Evolutionary conservation across 2,888 invertebrate species (phyloP).

Genomic region (Andrena haemorrhoa): DNA sequence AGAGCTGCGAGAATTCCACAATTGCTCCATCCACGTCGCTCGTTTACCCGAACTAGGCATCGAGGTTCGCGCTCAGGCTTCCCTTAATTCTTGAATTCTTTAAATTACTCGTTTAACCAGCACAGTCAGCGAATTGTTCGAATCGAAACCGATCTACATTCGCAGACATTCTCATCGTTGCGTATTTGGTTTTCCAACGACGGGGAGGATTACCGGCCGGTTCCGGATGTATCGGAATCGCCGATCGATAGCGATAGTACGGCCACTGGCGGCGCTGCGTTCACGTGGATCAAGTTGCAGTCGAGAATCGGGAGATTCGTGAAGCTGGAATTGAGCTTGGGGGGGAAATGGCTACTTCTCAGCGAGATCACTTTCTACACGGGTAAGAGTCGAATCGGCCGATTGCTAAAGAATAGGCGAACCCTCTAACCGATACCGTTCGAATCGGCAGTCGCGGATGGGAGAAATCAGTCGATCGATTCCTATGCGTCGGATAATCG

Average conservation of each 20-base stretch:
- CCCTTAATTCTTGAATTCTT: too few species aligned
- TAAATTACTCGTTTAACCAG: not conserved
- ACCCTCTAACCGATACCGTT: not conserved
- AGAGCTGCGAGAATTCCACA: conserved; percentile 89
- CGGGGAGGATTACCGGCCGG: conserved; percentile 90
- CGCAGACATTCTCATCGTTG: conserved; percentile 91
- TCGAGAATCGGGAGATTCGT: conserved; percentile 91
- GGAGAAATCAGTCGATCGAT: conserved; percentile 59
- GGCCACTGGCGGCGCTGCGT: not conserved
- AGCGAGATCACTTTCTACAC: conserved; percentile 95
- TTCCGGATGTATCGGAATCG: conserved; percentile 88
- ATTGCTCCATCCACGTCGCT: conserved; percentile 80
- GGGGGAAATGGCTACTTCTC: conserved; percentile 94
- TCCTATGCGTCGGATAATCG: conserved; percentile 7
- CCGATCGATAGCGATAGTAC: conserved; percentile 83
- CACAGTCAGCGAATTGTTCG: not conserved
- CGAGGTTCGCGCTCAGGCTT: conserved; percentile 86
- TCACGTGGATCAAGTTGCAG: conserved; percentile 89
- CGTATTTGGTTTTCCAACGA: conserved; percentile 93
- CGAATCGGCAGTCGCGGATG: conserved; percentile 60
- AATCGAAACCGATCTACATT: conserved; percentile 34
- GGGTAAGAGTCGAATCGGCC: conserved; percentile 83
- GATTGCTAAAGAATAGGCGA: not conserved
- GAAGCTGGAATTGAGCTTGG: conserved; percentile 91
- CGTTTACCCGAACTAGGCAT: conserved; percentile 92